Evolutionary conservation across 2,888 invertebrate species (phyloP).

Genomic region (Cinara cedri): DNA sequence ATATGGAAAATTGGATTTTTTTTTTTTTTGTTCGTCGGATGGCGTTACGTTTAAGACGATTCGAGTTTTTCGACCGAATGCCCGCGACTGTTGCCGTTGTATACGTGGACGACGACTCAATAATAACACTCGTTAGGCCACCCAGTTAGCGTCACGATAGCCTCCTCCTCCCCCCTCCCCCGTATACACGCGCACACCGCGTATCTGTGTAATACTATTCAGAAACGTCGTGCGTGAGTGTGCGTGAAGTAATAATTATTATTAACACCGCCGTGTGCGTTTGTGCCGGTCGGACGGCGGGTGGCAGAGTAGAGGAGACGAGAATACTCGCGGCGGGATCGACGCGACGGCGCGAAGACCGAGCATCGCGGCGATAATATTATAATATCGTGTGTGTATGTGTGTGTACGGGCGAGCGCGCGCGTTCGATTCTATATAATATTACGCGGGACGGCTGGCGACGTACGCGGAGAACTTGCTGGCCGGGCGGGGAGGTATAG

Average conservation of each 20-base stretch:
- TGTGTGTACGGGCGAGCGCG: background rate
- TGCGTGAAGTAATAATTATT: conserved; percentile 36
- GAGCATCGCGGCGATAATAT: background rate
- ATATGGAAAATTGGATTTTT: no score
- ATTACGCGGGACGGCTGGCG: background rate
- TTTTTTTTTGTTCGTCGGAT: no score
- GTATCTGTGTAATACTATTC: conserved; percentile 21
- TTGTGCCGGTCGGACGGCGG: background rate
- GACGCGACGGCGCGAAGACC: no score
- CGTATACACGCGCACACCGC: no score
- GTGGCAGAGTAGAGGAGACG: no score
- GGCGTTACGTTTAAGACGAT: no score
- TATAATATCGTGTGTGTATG: background rate
- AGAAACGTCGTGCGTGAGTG: conserved; percentile 22
- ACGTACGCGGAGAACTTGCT: background rate
- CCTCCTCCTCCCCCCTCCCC: background rate
- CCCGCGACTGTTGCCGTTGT: conserved; percentile 8
- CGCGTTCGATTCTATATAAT: background rate
- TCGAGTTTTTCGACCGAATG: no score
- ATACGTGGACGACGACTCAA: conserved; percentile 6
- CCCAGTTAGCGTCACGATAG: conserved; percentile 56
- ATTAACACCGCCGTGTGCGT: conserved; percentile 16
- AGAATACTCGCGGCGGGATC: background rate
- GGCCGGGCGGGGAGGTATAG: background rate
- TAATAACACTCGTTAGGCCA: conserved; percentile 57